These are phyloP conservation scores for Henricia sp. DNA, from an alignment of 53 echinoderm and acorn worm species.

Conservation along the genomic window DNA sequence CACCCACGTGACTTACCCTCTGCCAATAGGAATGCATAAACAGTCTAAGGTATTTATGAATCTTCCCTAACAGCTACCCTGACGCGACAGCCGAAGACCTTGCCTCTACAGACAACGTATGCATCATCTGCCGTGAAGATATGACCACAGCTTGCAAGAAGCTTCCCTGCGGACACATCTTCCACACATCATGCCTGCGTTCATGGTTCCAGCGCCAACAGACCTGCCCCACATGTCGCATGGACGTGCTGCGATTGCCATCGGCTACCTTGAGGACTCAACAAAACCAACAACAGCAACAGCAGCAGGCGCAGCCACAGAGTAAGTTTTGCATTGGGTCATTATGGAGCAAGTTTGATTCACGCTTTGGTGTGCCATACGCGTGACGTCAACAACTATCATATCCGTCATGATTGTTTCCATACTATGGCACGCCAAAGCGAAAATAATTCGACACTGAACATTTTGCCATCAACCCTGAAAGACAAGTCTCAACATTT, in stretches of 20 bases:
- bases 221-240: constrained; percentile 96
- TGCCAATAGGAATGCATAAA: too few species aligned
- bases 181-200: constrained; percentile 93
- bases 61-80: constrained; percentile 72
- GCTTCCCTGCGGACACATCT: constrained; percentile 97
- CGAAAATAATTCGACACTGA: too few species aligned
- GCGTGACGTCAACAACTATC: too few species aligned
- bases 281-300: constrained; percentile 69
- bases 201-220: constrained; percentile 99
- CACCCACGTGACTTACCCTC: too few species aligned
- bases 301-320: constrained; percentile 36
- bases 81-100: constrained; percentile 98
- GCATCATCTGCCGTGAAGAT: constrained; percentile 98
- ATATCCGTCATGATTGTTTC: too few species aligned
- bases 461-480: too few species aligned
- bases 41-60: too few species aligned
- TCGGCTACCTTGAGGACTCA: constrained; percentile 58
- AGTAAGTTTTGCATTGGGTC: constrained; percentile 29
- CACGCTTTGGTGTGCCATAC: too few species aligned
- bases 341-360: too few species aligned
- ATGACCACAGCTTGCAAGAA: constrained; percentile 95
- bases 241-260: constrained; percentile 92
- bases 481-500: too few species aligned
- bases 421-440: too few species aligned
- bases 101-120: constrained; percentile 87